Evolutionary conservation across 2,888 invertebrate genomes (phyloP).

Genomic region (Hyles lineata): DNA sequence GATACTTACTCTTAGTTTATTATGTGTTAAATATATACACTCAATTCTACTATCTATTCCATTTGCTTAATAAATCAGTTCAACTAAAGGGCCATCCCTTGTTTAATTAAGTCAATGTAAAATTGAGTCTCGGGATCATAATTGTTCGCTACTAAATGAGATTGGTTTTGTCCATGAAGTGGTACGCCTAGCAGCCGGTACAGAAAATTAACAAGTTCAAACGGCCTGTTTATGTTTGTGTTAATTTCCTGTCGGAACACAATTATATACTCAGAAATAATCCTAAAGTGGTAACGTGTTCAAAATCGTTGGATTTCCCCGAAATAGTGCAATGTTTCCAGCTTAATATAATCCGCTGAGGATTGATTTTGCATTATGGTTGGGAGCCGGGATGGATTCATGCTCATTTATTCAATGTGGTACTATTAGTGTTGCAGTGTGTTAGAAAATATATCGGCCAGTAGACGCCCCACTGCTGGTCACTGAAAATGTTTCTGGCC

Average conservation of each 20-base stretch:
- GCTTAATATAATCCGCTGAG: not conserved
- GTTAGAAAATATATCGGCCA: not conserved
- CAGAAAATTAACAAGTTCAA: slow-evolving; percentile 20
- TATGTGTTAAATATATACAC: slow-evolving; percentile 60
- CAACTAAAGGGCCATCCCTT: slow-evolving; percentile 35
- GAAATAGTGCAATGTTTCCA: not conserved
- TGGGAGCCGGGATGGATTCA: not conserved
- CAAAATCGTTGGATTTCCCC: not conserved
- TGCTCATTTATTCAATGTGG: not conserved
- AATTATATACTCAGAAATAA: not conserved
- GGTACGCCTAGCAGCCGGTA: not conserved
- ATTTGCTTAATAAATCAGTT: slow-evolving; percentile 51
- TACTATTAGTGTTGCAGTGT: too few species aligned
- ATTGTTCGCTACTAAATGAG: slow-evolving; percentile 44
- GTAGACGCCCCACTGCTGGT: too few species aligned
- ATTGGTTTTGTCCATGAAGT: slow-evolving; percentile 32
- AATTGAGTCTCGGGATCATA: slow-evolving; percentile 40
- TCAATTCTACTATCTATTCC: slow-evolving; percentile 52
- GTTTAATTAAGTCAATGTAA: slow-evolving; percentile 39
- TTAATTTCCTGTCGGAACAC: not conserved
- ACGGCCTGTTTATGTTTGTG: not conserved
- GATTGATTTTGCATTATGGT: not conserved
- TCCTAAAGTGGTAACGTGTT: not conserved
- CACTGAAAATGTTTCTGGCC: too few species aligned
- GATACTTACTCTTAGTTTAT: slow-evolving; percentile 57